Base-by-base conservation (phyloP, 2,113 vertebrate genomes). In the Syngnathoides biaculeatus region DNA sequence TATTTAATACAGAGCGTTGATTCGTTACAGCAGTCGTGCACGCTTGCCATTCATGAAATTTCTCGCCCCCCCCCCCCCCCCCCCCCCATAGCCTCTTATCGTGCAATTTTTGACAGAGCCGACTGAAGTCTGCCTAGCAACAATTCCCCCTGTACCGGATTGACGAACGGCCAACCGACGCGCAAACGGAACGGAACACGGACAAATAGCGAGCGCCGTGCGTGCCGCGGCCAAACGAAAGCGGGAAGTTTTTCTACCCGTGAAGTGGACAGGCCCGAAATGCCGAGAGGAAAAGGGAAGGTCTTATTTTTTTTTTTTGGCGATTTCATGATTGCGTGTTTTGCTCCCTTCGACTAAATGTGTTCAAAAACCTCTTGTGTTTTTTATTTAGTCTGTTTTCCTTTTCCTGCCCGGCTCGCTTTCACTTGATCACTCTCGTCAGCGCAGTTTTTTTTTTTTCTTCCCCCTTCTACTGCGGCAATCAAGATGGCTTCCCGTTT, bases 401-500 rank as follows among this genome's bases (percentile, higher is more conserved):
- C 24, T 56, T 56, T 56, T 56, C 53, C 26, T 26, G 53, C 53
- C 17, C 13, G 30, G 1, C 30, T 39, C n/a, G 7, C 12, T 61
- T 22, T 24, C 12, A 42, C 59, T 43, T 24, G 60, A 62, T 62
- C 39, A 26, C 7, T 7, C 3, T 26, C 43, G 57, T 59, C 30
- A 59, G 9, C 57, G 15, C 19, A 1, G 4, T 5, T 59, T 59
- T 59, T 38, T 20, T 12, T 4, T 7, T n/a, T 10, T 13, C n/a
- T 13, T 13, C 43, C 13, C 55, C 53, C 22, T 2, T 40, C 19
- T 20, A n/a, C 30, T n/a, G 35, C n/a, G 20, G 58, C 38, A 61
- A 61, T 61, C 58, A 61, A 39, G 20, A 20, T 38, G 35, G 38
- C 58, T 61, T 61, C 58, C 58, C 38, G 11, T 40, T 61, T 22